Evolutionary conservation across 2,888 invertebrate genomes (phyloP), one percentile per base, ranked within the genome.

Genomic region (Pyralis farinalis): DNA sequence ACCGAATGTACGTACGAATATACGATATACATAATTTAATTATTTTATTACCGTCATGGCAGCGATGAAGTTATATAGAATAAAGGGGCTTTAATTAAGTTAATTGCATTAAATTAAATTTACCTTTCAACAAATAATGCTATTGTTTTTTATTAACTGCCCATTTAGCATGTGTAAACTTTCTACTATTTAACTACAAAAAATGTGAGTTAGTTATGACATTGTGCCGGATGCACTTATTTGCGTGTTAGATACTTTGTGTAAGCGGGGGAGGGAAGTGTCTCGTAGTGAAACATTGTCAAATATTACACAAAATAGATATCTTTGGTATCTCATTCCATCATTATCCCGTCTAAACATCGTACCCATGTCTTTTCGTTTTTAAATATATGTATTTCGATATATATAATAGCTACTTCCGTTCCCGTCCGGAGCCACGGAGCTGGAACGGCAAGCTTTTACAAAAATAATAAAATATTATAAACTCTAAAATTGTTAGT

Each of bases 391-490:
- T 51, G 53, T 53, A 47, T 43, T 42, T 50, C 46, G 51, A 53
- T 46, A 52, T 57, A 56, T 64, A 63, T 61, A 60, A 60, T 40
- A 50, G 58, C 62, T 55, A 55, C 50, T 59, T 52, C 54, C 55
- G 49, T 48, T 47, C 60, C 52, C 55, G 53, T 68, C 71, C 58
- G 70, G 81, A 83, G 83, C 81, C 82, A 32, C 53, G 66, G 58
- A 55, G 54, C 58, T 55, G 35, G 58, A 58, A 44, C 57, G 59
- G 53, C 46, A 55, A 63, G 66, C 58, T 59, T 46, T 54, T 78
- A 74, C 54, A 71, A 71, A 74, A 73, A 72, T 74, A 75, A 73
- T 68, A 73, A 64, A 3, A 37, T 37, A 35, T 39, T 32, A 38
- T 42, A 46, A 32, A 40, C 29, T 21, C 22, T 37, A 35, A 27